Conservation (phyloP, 2,888 invertebrate genomes). For the Lissonota sp. region DNA sequence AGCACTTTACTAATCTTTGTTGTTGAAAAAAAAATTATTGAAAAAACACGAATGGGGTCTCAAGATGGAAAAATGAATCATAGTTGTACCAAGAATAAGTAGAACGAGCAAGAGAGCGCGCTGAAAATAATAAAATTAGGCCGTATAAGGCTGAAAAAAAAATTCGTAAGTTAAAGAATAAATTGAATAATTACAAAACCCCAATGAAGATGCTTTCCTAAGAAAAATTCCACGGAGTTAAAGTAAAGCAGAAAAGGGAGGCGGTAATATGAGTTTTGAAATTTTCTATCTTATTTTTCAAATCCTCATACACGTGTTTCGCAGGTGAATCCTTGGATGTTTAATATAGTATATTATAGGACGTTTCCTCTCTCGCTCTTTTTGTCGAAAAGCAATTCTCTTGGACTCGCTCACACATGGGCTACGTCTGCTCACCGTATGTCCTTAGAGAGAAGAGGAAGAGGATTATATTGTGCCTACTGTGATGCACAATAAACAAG, state of each 20-base stretch:
- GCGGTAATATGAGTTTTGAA: too few relatives aligned
- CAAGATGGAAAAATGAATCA: slow-evolving; percentile 28
- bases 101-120: too few relatives aligned
- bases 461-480: slow-evolving; percentile 12
- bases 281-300: too few relatives aligned
- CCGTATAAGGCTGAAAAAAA: too few relatives aligned
- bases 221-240: too few relatives aligned
- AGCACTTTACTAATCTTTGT: slow-evolving; percentile 56
- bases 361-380: background rate
- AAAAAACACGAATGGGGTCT: slow-evolving; percentile 5
- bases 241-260: too few relatives aligned
- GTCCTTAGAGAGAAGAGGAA: slow-evolving; percentile 10
- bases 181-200: too few relatives aligned
- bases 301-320: slow-evolving; percentile 25
- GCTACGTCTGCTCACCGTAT: slow-evolving; percentile 53
- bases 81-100: too few relatives aligned
- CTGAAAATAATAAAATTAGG: slow-evolving; percentile 7
- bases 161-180: too few relatives aligned
- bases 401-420: slow-evolving; percentile 29
- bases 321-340: slow-evolving; percentile 46
- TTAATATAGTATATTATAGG: slow-evolving; percentile 14
- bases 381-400: slow-evolving; percentile 1
- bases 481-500: slow-evolving; percentile 14
- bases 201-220: too few relatives aligned
- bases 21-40: slow-evolving; percentile 22